A percentile compares a stretch with the other conserved stretches of the same genome.
These are phyloP conservation scores for Heliothis subflexa DNA, from an alignment of 1,140 invertebrate species.

Conservation along the genomic window DNA sequence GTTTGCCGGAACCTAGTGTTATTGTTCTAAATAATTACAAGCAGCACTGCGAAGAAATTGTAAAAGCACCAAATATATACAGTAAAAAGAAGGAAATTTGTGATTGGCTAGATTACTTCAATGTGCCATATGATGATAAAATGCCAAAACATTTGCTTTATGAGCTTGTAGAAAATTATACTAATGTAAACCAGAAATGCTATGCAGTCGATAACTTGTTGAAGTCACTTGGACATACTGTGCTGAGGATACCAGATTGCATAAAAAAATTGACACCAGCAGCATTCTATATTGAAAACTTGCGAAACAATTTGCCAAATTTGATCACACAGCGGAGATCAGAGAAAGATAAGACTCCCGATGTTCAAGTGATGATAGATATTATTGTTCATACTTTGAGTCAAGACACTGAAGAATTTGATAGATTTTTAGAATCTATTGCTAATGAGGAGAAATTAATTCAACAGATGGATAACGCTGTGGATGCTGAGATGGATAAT, in stretches of 20 bases:
- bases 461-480: background rate
- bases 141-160: constrained; percentile 60
- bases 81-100: constrained; percentile 59
- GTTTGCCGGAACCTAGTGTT: constrained; percentile 50
- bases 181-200: constrained; percentile 50
- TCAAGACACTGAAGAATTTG: background rate
- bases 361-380: background rate
- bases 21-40: constrained; percentile 55
- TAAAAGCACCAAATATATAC: constrained; percentile 44
- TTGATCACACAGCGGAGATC: background rate
- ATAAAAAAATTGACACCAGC: constrained; percentile 52
- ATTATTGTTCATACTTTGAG: background rate
- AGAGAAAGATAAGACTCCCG: too few species aligned
- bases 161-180: constrained; percentile 53
- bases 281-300: background rate
- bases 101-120: constrained; percentile 58
- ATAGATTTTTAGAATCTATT: background rate
- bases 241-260: constrained; percentile 56
- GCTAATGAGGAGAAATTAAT: background rate
- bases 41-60: constrained; percentile 43
- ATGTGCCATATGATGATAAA: constrained; percentile 50
- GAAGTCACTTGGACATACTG: constrained; percentile 44
- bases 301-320: background rate
- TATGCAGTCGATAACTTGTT: constrained; percentile 56
- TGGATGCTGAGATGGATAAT: background rate